Percentiles rank a stretch among this genome's conserved stretches.
Conservation (phyloP, 2,888 invertebrate species). For the Tromatobia lineatoria region DNA sequence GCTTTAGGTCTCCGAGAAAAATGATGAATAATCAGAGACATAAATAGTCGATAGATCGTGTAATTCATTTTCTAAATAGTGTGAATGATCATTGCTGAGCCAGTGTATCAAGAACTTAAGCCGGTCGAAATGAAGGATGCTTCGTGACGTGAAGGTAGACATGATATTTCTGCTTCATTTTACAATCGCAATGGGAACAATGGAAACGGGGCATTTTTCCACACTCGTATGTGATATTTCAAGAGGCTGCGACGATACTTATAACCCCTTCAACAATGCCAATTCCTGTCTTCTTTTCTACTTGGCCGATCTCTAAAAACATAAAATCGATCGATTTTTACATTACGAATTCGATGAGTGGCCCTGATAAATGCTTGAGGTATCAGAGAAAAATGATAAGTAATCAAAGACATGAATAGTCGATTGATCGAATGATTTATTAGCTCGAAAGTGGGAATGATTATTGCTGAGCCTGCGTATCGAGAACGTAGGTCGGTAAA, state of each 20-base stretch:
- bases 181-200: conserved; percentile 82
- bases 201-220: conserved; percentile 80
- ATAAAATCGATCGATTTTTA: background rate
- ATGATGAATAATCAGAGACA: background rate
- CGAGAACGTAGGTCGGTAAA: conserved; percentile 8
- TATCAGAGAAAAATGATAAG: background rate
- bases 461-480: conserved; percentile 10
- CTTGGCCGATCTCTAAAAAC: conserved; percentile 5
- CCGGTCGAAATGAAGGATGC: background rate
- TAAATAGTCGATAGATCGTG: background rate
- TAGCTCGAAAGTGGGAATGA: background rate
- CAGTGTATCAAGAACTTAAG: conserved; percentile 29
- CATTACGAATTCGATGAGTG: too few relatives aligned
- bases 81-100: conserved; percentile 3
- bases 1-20: background rate
- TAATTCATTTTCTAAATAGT: background rate
- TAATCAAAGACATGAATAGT: background rate
- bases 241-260: conserved; percentile 50
- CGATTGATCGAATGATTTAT: background rate
- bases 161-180: conserved; percentile 17
- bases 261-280: conserved; percentile 55
- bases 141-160: conserved; percentile 30
- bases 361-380: background rate
- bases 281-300: background rate
- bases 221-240: conserved; percentile 77